phyloP scores from a whole-genome alignment of 2,797 vertebrate genomes.

The Dermochelys coriacea region DNA sequence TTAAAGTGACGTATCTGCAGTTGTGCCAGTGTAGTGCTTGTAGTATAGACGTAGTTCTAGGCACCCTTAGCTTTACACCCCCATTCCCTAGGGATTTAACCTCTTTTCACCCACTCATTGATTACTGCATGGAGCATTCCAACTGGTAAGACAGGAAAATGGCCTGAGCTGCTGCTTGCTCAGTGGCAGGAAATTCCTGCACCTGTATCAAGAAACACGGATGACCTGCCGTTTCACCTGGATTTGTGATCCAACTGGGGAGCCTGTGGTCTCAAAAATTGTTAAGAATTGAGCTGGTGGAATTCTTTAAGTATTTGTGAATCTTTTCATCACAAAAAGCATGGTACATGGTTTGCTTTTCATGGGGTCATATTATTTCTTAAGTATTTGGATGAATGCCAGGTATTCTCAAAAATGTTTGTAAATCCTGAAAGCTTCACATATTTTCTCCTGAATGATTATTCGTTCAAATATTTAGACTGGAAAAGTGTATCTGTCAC shows the following conservation, averaged over 20 bases:
- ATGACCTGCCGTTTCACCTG: rapidly evolving
- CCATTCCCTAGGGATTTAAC: neutral
- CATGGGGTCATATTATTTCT: rapidly evolving
- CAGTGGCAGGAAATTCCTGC: neutral
- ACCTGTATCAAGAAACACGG: neutral
- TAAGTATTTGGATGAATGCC: slow-evolving; percentile 11
- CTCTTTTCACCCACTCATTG: neutral
- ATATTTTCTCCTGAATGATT: slow-evolving; percentile 19
- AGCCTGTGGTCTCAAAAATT: rapidly evolving
- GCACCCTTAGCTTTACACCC: neutral
- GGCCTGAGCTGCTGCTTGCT: neutral
- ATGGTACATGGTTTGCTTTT: neutral
- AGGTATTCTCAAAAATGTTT: neutral
- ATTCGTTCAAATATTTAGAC: slow-evolving; percentile 23
- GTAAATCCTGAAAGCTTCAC: neutral
- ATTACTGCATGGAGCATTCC: neutral
- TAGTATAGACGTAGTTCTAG: neutral
- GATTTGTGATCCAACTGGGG: neutral
- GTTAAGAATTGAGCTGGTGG: rapidly evolving
- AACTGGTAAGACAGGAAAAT: neutral
- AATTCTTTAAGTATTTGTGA: neutral
- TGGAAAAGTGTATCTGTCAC: neutral
- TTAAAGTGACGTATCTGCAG: neutral
- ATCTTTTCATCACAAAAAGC: neutral
- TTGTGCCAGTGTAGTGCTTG: neutral